These are phyloP conservation scores for Polietes domitor DNA, from an alignment of 2,888 invertebrate species.

Conservation along the genomic window DNA sequence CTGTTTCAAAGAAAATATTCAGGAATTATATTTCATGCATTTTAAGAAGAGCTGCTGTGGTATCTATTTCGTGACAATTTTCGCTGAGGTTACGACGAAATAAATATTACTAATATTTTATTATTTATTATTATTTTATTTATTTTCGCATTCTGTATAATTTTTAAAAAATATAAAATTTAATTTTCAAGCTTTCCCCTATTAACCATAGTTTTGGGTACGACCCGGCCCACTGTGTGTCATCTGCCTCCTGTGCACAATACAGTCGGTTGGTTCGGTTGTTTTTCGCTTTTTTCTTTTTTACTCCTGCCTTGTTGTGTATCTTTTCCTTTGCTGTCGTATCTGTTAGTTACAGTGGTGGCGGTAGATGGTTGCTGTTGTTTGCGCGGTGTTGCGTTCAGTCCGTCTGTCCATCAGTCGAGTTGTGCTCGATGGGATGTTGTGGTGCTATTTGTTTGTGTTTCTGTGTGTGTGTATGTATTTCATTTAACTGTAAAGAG, in stretches of 20 bases:
- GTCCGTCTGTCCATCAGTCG: neutral
- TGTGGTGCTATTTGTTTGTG: neutral
- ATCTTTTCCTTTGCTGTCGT: neutral
- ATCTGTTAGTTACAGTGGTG: slow-evolving; percentile 30
- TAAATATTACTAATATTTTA: too few relatives aligned
- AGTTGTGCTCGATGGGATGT: neutral
- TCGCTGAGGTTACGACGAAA: too few relatives aligned
- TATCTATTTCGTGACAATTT: too few relatives aligned
- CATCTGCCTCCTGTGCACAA: neutral
- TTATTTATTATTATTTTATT: too few relatives aligned
- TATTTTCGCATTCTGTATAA: too few relatives aligned
- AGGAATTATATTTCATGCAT: too few relatives aligned
- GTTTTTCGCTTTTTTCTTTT: too few relatives aligned
- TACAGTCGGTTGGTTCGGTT: neutral
- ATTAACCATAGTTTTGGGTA: too few relatives aligned
- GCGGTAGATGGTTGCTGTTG: neutral
- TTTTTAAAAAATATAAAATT: too few relatives aligned
- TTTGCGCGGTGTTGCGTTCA: neutral
- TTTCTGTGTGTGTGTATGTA: neutral
- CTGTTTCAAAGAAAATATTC: too few relatives aligned
- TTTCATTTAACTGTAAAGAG: slow-evolving; percentile 38
- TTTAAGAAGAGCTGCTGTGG: too few relatives aligned
- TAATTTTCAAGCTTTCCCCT: too few relatives aligned
- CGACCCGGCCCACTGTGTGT: neutral
- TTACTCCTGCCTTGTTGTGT: neutral